Base-by-base conservation (phyloP, 2,797 vertebrate genomes). In the Hypotaenidia okinawae region DNA sequence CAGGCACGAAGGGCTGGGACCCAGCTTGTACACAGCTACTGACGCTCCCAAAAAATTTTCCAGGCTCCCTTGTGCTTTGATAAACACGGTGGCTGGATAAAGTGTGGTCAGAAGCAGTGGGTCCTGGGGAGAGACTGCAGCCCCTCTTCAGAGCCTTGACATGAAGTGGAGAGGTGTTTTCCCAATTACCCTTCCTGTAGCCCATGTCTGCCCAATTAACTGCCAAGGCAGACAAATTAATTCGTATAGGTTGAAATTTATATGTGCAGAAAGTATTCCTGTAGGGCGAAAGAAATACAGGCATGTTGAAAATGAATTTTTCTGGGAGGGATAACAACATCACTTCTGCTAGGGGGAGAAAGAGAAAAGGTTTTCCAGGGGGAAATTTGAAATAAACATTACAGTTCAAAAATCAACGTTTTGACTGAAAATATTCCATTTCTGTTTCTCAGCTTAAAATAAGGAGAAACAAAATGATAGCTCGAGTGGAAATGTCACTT, bases 11-110 rank as follows among this genome's bases (percentile, higher is more conserved):
- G 35, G 83, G 30, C 45, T 35, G 27, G 74, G 70, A 89, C 70
- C 67, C 78, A 86, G n/a, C 72, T 93, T 89, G n/a, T 64, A 81
- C 3, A 4, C 52, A 80, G 28, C 85, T 96, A 77, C 51, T 88
- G 87, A 89, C 37, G 30, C 10, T 91, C 54, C 23, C 80, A 72
- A 76, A 95, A 95, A 82, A 91, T 94, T 93, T 81, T 96, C 33
- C 23, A 25, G 16, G 43, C 55, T 93, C 52, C 25, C 5, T 21
- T 11, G 13, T 58, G 51, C 11, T 11, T 69, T 95, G 68, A 73
- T 93, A 58, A 39, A 80, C 47, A 28, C 61, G 61, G n/a, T 73
- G 27, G 59, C 28, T 96, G 61, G 91, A 89, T 66, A 77, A 93
- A 73, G 58, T 32, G 37, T 74, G 47, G 5, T 47, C 55, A 87